Percentiles rank a stretch among this genome's conserved stretches.
phyloP scores from a whole-genome alignment of 2,888 invertebrate genomes.

The Campoletis raptor region DNA sequence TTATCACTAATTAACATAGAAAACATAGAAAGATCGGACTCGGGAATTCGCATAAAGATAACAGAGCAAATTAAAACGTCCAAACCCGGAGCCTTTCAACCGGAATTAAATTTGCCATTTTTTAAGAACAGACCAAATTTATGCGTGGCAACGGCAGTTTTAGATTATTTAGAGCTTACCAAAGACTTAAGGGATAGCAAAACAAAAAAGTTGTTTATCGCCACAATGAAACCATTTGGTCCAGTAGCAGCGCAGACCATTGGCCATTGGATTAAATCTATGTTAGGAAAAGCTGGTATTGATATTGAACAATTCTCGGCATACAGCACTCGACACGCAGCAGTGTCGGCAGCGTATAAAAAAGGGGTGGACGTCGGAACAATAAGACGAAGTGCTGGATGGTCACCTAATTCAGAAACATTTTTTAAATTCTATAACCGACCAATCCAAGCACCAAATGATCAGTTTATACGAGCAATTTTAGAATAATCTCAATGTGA shows the following conservation, averaged over 20 bases:
- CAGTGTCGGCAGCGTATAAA: slow-evolving; percentile 5
- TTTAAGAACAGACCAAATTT: slow-evolving; percentile 36
- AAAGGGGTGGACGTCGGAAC: background rate
- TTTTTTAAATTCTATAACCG: slow-evolving; percentile 18
- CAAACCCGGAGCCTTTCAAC: slow-evolving; percentile 50
- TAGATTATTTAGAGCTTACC: slow-evolving; percentile 12
- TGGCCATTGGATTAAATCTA: background rate
- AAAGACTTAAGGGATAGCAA: background rate
- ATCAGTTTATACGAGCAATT: slow-evolving; percentile 8
- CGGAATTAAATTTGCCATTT: slow-evolving; percentile 45
- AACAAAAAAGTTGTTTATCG: background rate
- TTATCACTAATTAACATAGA: slow-evolving; percentile 56
- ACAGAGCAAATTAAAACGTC: slow-evolving; percentile 54
- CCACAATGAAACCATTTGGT: background rate
- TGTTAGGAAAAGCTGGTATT: background rate
- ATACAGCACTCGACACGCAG: slow-evolving; percentile 4
- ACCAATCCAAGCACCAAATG: slow-evolving; percentile 9
- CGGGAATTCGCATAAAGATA: slow-evolving; percentile 18
- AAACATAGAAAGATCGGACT: slow-evolving; percentile 37
- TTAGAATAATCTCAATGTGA: background rate
- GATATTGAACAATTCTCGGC: too few relatives aligned
- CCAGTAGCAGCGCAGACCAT: slow-evolving; percentile 6
- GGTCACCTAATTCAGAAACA: background rate
- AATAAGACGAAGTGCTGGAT: slow-evolving; percentile 17
- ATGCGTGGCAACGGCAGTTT: slow-evolving; percentile 5